Percentiles rank a stretch among this genome's conserved stretches.
Evolutionary conservation across 2,797 vertebrate species (phyloP).

Genomic region (Harpagifer antarcticus): DNA sequence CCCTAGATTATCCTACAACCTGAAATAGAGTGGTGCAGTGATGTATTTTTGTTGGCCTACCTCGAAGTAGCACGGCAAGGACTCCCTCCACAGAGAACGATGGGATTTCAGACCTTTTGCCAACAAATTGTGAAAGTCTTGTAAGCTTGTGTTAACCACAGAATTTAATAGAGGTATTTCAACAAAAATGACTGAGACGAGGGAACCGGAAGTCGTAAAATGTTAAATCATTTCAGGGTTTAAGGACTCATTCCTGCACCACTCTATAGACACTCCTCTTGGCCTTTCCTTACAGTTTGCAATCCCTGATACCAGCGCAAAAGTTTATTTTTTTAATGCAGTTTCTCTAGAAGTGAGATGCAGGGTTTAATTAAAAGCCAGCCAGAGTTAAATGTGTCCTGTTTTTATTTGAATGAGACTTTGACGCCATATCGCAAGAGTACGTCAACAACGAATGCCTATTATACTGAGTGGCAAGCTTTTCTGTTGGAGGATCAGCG

Average conservation of each 20-base stretch:
- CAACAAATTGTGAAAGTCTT: too few relatives aligned
- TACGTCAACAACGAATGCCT: background rate
- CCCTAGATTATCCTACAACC: background rate
- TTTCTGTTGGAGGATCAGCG: background rate
- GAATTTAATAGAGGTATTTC: too few relatives aligned
- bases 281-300: background rate
- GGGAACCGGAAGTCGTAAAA: too few relatives aligned
- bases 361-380: background rate
- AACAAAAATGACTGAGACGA: too few relatives aligned
- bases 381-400: background rate
- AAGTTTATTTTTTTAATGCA: slow-evolving; percentile 2
- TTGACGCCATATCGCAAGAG: background rate
- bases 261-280: background rate
- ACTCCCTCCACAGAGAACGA: too few relatives aligned
- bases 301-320: background rate
- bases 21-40: too few relatives aligned
- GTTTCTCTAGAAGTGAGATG: background rate
- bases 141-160: too few relatives aligned
- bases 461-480: background rate
- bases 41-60: too few relatives aligned
- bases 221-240: too few relatives aligned
- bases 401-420: background rate
- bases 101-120: too few relatives aligned
- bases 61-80: too few relatives aligned
- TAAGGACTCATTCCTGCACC: too few relatives aligned